phyloP scores from a whole-genome alignment of 2,113 vertebrate species.

The Eupsittula cactorum region DNA sequence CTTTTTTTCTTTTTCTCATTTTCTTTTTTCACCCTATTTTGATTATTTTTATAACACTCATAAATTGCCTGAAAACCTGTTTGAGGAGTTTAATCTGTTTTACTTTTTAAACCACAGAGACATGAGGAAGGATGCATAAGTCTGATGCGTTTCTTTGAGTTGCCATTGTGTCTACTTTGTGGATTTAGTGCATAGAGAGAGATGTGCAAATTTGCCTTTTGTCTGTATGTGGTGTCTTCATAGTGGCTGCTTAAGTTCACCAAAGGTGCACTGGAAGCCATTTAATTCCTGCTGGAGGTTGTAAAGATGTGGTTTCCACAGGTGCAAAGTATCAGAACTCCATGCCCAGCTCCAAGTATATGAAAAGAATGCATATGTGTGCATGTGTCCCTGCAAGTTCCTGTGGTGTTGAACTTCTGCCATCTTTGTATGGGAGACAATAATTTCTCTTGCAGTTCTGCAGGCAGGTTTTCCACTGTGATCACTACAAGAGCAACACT shows the following conservation, averaged over 20 bases:
- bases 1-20: neutral
- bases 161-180: no score
- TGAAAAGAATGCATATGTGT: neutral
- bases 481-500: accelerated
- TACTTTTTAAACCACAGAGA: neutral
- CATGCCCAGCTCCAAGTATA: neutral
- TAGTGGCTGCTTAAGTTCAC: neutral
- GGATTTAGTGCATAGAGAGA: neutral
- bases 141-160: accelerated
- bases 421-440: neutral
- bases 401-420: neutral
- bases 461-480: neutral
- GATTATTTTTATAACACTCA: neutral
- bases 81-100: neutral
- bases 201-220: neutral
- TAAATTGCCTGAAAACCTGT: neutral
- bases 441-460: neutral
- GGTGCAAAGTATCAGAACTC: no score
- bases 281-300: neutral
- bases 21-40: neutral
- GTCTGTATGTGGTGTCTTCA: neutral
- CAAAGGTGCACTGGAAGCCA: accelerated
- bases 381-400: neutral
- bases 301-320: neutral
- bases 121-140: neutral